A percentile compares a stretch with the other conserved stretches of the same genome.
Conservation (phyloP, 2,113 vertebrate species). For the Aphelocoma coerulescens region DNA sequence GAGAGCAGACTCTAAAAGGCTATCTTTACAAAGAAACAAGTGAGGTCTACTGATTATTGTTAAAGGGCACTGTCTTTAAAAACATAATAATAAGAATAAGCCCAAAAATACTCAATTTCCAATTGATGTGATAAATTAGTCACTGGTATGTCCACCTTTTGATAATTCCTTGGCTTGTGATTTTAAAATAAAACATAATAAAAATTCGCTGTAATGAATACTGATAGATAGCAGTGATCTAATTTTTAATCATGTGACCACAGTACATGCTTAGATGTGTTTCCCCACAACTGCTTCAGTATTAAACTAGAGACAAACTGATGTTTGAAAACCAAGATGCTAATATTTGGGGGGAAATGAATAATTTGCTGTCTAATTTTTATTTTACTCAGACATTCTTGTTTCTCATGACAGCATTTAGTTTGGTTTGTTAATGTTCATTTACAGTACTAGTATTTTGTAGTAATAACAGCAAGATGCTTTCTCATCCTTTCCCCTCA, state of each 20-base stretch:
- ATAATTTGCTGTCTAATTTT: not conserved
- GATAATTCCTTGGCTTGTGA: conserved; percentile 30
- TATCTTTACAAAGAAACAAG: conserved; percentile 84
- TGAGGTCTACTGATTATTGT: conserved; percentile 82
- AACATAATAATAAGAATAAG: conserved; percentile 71
- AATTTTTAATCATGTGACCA: conserved; percentile 56
- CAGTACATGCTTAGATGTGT: not conserved
- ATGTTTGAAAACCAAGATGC: not conserved
- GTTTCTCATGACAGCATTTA: not conserved
- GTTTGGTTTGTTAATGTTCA: conserved; percentile 22
- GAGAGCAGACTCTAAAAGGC: conserved; percentile 81
- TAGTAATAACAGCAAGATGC: conserved; percentile 43
- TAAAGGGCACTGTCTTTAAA: conserved; percentile 78
- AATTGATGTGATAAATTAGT: conserved; percentile 66
- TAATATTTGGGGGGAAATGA: not conserved
- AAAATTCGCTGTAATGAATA: not conserved
- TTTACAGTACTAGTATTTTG: conserved; percentile 42
- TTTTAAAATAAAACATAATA: conserved; percentile 45
- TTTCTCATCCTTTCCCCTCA: conserved; percentile 52
- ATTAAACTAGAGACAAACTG: not conserved
- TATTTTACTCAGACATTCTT: not conserved
- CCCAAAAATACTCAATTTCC: conserved; percentile 54
- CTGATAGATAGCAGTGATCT: conserved; percentile 53
- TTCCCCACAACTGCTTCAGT: not conserved
- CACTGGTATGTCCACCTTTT: conserved; percentile 10